Evolutionary conservation across 2,888 invertebrate genomes (phyloP).

Genomic region (Sarcophaga caerulescens): DNA sequence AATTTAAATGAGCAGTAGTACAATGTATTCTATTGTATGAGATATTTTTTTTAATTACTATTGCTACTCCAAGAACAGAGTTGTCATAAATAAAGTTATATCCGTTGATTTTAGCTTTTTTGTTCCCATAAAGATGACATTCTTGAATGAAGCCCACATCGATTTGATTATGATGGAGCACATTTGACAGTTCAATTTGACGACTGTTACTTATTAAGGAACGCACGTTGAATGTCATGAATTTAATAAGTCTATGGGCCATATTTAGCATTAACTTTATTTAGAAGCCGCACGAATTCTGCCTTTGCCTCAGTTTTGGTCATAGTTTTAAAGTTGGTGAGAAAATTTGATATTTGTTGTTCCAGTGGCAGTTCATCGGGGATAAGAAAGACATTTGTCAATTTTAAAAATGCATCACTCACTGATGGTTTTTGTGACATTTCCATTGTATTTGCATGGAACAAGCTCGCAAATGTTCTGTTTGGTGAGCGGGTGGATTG

Average conservation of each 20-base stretch:
- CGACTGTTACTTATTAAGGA: not conserved
- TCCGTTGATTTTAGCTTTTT: not conserved
- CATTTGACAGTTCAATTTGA: not conserved
- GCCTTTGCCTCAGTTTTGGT: not conserved
- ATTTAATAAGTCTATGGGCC: not conserved
- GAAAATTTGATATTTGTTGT: not conserved
- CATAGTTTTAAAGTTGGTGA: not conserved
- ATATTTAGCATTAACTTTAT: not conserved
- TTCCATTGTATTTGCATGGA: not conserved
- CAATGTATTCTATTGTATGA: not conserved
- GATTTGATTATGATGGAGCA: not conserved
- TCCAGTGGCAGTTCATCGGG: not conserved
- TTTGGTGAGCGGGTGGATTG: not conserved
- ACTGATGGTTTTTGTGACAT: no score
- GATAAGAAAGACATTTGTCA: not conserved
- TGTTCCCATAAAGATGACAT: constrained; percentile 1
- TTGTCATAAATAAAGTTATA: not conserved
- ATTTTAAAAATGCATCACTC: no score
- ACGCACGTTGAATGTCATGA: not conserved
- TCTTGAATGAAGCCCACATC: constrained; percentile 1
- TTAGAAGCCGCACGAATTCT: not conserved
- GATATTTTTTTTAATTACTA: not conserved
- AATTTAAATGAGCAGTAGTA: not conserved
- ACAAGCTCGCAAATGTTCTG: not conserved
- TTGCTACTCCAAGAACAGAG: not conserved